A percentile compares a stretch with the other conserved stretches of the same genome.
These are phyloP conservation scores for Lysandra coridon DNA, from an alignment of 2,888 invertebrate genomes.

Conservation along the genomic window DNA sequence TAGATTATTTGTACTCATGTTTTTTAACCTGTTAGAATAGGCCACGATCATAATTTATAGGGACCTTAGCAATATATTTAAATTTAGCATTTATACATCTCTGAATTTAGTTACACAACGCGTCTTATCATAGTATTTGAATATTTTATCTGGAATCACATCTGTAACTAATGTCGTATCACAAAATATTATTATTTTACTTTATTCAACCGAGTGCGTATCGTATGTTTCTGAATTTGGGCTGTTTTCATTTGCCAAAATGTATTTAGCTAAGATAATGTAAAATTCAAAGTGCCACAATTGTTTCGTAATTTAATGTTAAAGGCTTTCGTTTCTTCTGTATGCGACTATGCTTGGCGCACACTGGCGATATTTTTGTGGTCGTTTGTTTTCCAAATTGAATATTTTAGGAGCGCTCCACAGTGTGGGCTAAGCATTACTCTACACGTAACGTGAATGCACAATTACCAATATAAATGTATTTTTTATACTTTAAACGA, in stretches of 20 bases:
- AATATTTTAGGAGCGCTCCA: constrained; percentile 11
- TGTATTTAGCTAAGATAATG: constrained; percentile 30
- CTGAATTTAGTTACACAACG: constrained; percentile 9
- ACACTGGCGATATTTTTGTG: constrained; percentile 29
- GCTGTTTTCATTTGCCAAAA: constrained; percentile 27
- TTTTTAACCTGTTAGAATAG: constrained; percentile 27
- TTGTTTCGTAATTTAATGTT: constrained; percentile 31
- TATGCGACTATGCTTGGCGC: constrained; percentile 26
- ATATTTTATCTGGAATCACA: not conserved
- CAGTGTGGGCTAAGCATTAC: constrained; percentile 33
- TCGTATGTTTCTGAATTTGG: not conserved
- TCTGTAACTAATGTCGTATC: constrained; percentile 14
- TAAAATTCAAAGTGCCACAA: constrained; percentile 42
- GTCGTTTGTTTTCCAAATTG: constrained; percentile 26
- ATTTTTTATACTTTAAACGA: constrained; percentile 37
- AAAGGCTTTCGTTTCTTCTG: constrained; percentile 32
- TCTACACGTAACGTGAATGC: constrained; percentile 38
- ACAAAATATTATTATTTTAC: not conserved
- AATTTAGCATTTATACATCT: constrained; percentile 28
- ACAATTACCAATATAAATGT: constrained; percentile 41
- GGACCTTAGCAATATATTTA: constrained; percentile 29
- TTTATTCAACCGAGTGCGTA: not conserved
- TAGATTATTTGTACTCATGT: constrained; percentile 26
- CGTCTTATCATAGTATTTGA: not conserved
- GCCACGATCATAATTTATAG: constrained; percentile 24